These are phyloP conservation scores for Antedon mediterranea DNA, from an alignment of 53 echinoderm and acorn worm species.

Conservation along the genomic window DNA sequence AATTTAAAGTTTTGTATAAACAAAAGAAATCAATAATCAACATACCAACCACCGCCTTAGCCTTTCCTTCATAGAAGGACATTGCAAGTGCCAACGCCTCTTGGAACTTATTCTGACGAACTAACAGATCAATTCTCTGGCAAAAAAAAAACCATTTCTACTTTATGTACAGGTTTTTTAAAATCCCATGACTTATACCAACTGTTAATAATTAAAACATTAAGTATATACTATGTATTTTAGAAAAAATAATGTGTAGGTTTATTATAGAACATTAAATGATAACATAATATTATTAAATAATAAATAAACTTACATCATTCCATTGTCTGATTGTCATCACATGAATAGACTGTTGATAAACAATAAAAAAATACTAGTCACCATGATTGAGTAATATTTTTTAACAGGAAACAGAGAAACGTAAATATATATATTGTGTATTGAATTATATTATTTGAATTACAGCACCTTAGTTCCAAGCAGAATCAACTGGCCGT, in stretches of 20 bases:
- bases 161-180: too few species aligned
- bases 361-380: background rate
- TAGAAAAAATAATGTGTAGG: too few species aligned
- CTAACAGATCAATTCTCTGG: constrained; percentile 67
- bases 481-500: constrained; percentile 74
- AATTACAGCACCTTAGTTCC: constrained; percentile 99
- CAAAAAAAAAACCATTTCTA: too few species aligned
- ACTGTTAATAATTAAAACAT: too few species aligned
- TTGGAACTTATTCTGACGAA: constrained; percentile 72
- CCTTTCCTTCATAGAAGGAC: constrained; percentile 74
- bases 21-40: background rate
- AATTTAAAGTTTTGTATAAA: background rate
- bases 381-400: too few species aligned
- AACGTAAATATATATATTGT: too few species aligned
- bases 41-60: constrained; percentile 80
- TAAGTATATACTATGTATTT: too few species aligned
- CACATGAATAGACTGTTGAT: constrained; percentile 72
- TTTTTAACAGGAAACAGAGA: too few species aligned
- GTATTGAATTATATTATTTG: too few species aligned
- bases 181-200: too few species aligned
- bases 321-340: constrained; percentile 78
- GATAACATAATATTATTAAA: background rate
- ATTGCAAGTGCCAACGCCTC: constrained; percentile 57
- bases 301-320: constrained; percentile 32
- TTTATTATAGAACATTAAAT: too few species aligned